phyloP scores from a whole-genome alignment of 2,888 invertebrate genomes.

The Pegoplata infirma region DNA sequence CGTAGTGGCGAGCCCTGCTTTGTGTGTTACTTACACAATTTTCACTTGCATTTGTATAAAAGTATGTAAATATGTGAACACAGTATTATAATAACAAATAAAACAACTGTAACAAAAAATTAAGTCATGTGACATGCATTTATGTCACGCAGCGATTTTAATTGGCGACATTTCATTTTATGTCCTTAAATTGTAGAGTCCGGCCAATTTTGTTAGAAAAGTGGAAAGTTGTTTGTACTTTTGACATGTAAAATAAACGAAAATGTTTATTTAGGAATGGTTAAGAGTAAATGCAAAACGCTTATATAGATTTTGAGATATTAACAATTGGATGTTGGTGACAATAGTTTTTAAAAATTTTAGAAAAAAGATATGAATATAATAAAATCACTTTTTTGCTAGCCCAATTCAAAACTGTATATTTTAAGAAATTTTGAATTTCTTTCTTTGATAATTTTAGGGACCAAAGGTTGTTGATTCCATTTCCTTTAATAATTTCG shows the following conservation, averaged over 20 bases:
- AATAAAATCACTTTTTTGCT: too few relatives aligned
- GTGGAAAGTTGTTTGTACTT: slow-evolving; percentile 57
- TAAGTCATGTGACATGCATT: slow-evolving; percentile 72
- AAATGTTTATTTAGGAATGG: not conserved
- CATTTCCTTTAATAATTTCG: too few relatives aligned
- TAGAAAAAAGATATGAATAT: too few relatives aligned
- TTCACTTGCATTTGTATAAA: not conserved
- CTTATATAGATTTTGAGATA: too few relatives aligned
- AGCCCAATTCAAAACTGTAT: too few relatives aligned
- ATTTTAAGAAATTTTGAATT: too few relatives aligned
- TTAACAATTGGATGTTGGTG: too few relatives aligned
- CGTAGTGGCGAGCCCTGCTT: too few relatives aligned
- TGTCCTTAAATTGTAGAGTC: slow-evolving; percentile 72
- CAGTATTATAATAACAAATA: not conserved
- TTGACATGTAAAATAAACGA: slow-evolving; percentile 43
- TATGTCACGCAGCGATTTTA: slow-evolving; percentile 76
- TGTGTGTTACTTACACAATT: not conserved
- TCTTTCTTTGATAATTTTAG: too few relatives aligned
- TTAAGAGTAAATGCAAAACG: too few relatives aligned
- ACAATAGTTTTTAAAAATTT: too few relatives aligned
- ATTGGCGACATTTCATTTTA: slow-evolving; percentile 77
- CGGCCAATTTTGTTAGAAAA: slow-evolving; percentile 59
- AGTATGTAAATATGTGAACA: slow-evolving; percentile 3
- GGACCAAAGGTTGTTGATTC: too few relatives aligned
- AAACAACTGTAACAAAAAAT: not conserved